Evolutionary conservation across 2,113 vertebrate species (phyloP).

Genomic region (Petromus typicus): DNA sequence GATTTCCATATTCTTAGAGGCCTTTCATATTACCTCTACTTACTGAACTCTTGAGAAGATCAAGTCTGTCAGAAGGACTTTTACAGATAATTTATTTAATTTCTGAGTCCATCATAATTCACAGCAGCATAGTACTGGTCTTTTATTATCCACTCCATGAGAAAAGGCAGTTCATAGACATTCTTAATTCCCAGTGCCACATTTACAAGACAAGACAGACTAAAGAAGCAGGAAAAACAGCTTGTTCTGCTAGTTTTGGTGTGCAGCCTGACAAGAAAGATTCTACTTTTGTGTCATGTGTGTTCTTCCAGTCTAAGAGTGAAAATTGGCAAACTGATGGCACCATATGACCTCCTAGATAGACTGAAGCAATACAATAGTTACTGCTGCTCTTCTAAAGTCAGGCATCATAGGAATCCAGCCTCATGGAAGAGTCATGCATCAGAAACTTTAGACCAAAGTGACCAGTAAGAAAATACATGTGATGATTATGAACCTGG

Average conservation of each 20-base stretch:
- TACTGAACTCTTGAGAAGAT: conserved; percentile 36
- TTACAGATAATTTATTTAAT: conserved; percentile 27
- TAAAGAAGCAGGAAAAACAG: neutral
- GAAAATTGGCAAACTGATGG: neutral
- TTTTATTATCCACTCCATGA: neutral
- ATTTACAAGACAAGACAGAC: neutral
- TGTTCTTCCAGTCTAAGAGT: neutral
- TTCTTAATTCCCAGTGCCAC: neutral
- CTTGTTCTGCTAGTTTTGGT: neutral
- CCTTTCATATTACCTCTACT: conserved; percentile 12
- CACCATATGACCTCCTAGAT: neutral
- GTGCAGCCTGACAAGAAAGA: neutral
- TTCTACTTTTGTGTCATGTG: neutral
- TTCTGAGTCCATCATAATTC: neutral
- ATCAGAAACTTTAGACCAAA: neutral
- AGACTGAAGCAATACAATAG: neutral
- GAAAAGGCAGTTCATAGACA: neutral
- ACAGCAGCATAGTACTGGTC: neutral
- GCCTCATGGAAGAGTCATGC: neutral
- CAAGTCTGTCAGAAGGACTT: neutral
- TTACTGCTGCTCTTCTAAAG: neutral
- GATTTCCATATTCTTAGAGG: conserved; percentile 18
- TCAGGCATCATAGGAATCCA: neutral
- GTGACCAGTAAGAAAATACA: neutral
- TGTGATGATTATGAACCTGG: neutral